phyloP scores from a whole-genome alignment of 64 coral and sea anemone species.

The Hydrozoanthus tunicans region DNA sequence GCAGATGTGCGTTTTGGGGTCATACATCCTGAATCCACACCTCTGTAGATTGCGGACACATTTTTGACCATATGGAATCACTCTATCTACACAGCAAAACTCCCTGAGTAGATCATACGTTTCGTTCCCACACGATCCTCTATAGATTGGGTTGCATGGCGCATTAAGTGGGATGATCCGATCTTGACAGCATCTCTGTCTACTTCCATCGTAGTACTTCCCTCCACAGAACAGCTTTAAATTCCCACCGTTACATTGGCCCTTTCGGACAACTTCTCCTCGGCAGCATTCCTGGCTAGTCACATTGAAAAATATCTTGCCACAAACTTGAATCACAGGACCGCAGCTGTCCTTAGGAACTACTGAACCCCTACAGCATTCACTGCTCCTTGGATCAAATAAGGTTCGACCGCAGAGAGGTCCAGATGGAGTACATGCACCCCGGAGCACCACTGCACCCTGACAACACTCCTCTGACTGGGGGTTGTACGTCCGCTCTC shows the following conservation, averaged over 20 bases:
- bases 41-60: not conserved
- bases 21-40: slow-evolving; percentile 16
- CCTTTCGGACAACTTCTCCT: not conserved
- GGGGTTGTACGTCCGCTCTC: slow-evolving; percentile 32
- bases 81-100: slow-evolving; percentile 23
- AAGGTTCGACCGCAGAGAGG: slow-evolving; percentile 15
- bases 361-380: slow-evolving; percentile 48
- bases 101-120: slow-evolving; percentile 36
- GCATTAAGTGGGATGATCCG: not conserved
- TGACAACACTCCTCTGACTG: slow-evolving; percentile 17
- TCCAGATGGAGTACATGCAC: slow-evolving; percentile 1
- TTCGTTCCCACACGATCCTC: not conserved
- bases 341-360: slow-evolving; percentile 11
- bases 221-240: not conserved
- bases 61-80: not conserved
- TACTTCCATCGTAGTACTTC: not conserved
- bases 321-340: slow-evolving; percentile 5
- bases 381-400: slow-evolving; percentile 19
- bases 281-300: slow-evolving; percentile 30
- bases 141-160: not conserved
- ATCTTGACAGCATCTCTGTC: slow-evolving; percentile 11
- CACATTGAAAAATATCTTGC: not conserved
- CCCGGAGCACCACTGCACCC: slow-evolving; percentile 12
- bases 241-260: not conserved
- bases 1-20: not conserved